phyloP scores from a whole-genome alignment of 53 echinoderm and acorn worm species.

The Stichopus horrens region DNA sequence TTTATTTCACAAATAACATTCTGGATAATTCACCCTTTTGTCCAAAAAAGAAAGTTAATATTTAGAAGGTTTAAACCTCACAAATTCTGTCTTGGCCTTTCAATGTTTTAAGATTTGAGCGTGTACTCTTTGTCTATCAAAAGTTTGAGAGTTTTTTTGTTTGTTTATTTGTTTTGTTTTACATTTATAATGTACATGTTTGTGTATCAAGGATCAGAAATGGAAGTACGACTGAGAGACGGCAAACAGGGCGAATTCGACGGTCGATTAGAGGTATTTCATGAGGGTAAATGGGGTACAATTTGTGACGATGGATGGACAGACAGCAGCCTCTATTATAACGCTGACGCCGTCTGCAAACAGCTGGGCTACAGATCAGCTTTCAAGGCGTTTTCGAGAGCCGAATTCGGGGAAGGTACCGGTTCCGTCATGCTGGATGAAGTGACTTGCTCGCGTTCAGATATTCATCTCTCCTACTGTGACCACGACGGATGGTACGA shows the following conservation, averaged over 20 bases:
- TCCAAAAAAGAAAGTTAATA: neutral
- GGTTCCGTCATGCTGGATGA: slow-evolving; percentile 6
- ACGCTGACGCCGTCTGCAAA: neutral
- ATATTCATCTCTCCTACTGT: neutral
- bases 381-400: neutral
- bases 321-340: neutral
- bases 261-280: slow-evolving; percentile 21
- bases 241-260: neutral
- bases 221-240: slow-evolving; percentile 2
- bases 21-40: neutral
- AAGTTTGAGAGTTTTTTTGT: no score
- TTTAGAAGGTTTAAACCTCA: no score
- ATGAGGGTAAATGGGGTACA: slow-evolving; percentile 17
- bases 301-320: slow-evolving; percentile 12
- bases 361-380: neutral
- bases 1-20: neutral
- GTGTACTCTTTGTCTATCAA: no score
- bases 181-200: neutral
- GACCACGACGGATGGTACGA: neutral
- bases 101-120: no score
- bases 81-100: no score
- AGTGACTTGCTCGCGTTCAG: neutral
- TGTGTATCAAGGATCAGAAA: neutral
- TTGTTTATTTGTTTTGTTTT: neutral
- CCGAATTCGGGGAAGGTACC: neutral